A percentile compares a stretch with the other conserved stretches of the same genome.
phyloP scores from a whole-genome alignment of 2,113 vertebrate species.

The Leiothrix lutea region DNA sequence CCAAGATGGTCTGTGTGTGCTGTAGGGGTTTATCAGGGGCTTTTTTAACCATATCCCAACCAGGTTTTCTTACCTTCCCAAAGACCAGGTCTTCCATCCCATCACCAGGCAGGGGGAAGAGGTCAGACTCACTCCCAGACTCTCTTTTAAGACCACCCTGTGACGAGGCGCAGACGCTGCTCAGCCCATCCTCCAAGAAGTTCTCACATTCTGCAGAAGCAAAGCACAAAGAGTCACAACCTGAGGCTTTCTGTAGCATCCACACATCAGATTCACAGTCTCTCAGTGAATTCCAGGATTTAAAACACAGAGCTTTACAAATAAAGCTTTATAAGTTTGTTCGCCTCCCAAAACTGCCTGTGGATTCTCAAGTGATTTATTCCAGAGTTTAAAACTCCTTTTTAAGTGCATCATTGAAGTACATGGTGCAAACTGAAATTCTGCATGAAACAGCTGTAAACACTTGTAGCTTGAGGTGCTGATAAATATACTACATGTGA shows the following conservation, averaged over 20 bases:
- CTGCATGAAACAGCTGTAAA: background rate
- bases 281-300: background rate
- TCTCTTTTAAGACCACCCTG: constrained; percentile 53
- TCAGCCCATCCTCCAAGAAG: constrained; percentile 71
- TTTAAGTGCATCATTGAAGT: background rate
- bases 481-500: background rate
- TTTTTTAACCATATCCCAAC: background rate
- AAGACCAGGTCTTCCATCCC: constrained; percentile 74
- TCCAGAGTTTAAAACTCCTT: background rate
- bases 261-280: fast-evolving
- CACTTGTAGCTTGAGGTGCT: background rate
- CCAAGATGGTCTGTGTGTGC: background rate
- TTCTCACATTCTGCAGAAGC: constrained; percentile 63
- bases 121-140: constrained; percentile 69
- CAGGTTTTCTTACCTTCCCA: constrained; percentile 70
- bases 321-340: background rate
- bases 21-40: background rate
- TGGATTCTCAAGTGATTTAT: background rate
- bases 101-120: constrained; percentile 68
- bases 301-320: background rate
- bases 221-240: background rate
- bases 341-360: background rate
- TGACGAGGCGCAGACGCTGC: constrained; percentile 39
- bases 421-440: background rate
- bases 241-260: background rate